These are phyloP conservation scores for Zaprionus davidi DNA, from an alignment of 1,140 invertebrate species.

Conservation along the genomic window DNA sequence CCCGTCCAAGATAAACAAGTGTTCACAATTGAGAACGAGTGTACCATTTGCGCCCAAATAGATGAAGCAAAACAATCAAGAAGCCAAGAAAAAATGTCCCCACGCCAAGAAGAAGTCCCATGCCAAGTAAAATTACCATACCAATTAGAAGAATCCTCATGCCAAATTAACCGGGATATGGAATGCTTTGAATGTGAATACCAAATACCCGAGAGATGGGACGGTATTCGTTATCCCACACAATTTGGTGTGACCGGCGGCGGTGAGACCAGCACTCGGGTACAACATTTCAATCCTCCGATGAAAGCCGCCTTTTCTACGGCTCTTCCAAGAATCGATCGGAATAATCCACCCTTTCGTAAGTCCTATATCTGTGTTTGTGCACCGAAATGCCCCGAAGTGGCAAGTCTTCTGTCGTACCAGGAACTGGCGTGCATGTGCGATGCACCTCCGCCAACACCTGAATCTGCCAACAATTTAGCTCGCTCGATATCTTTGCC, in stretches of 20 bases:
- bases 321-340: background rate
- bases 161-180: background rate
- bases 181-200: background rate
- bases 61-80: no score
- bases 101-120: no score
- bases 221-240: constrained; percentile 43
- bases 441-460: background rate
- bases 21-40: background rate
- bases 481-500: background rate
- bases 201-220: background rate
- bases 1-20: background rate
- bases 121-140: no score
- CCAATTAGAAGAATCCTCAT: no score
- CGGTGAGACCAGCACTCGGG: no score
- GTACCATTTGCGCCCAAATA: no score
- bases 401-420: background rate
- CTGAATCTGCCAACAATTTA: background rate
- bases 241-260: background rate
- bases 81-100: no score
- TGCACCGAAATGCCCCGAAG: background rate
- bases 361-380: background rate
- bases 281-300: background rate
- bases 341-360: background rate
- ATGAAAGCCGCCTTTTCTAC: no score
- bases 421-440: background rate